Evolutionary conservation across 1,140 invertebrate genomes (phyloP).

Genomic region (Ericerus pela): DNA sequence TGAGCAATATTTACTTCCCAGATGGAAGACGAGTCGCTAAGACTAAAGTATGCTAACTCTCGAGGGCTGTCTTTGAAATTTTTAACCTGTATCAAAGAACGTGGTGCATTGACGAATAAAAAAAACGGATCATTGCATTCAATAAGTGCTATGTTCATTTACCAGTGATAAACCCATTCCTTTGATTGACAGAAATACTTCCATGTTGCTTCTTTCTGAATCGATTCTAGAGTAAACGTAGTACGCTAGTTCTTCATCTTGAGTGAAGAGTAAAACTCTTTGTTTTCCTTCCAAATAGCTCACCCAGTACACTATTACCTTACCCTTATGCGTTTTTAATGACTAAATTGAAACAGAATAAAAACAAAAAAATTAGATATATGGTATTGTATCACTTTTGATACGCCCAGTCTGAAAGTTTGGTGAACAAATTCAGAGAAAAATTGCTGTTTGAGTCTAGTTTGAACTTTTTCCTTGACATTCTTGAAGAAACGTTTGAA

Average conservation of each 20-base stretch:
- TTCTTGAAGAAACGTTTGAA: no score
- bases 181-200: constrained; percentile 52
- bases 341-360: neutral
- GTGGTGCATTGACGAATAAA: no score
- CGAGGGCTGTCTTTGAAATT: constrained; percentile 9
- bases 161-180: constrained; percentile 52
- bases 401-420: no score
- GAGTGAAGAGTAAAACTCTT: constrained; percentile 61
- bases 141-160: no score
- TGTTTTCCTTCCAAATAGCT: constrained; percentile 61
- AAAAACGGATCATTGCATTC: no score
- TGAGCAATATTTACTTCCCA: constrained; percentile 70
- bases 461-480: no score
- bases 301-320: constrained; percentile 64
- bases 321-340: constrained; percentile 34
- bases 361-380: neutral
- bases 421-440: no score
- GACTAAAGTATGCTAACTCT: constrained; percentile 49
- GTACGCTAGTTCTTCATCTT: constrained; percentile 56
- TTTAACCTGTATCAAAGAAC: constrained; percentile 31
- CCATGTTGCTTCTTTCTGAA: constrained; percentile 49
- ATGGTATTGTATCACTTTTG: no score
- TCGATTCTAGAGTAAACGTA: constrained; percentile 51
- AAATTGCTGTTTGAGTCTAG: no score
- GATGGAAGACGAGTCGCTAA: constrained; percentile 49